Evolutionary conservation across 2,113 vertebrate genomes (phyloP).

Genomic region (Salvelinus sp.): DNA sequence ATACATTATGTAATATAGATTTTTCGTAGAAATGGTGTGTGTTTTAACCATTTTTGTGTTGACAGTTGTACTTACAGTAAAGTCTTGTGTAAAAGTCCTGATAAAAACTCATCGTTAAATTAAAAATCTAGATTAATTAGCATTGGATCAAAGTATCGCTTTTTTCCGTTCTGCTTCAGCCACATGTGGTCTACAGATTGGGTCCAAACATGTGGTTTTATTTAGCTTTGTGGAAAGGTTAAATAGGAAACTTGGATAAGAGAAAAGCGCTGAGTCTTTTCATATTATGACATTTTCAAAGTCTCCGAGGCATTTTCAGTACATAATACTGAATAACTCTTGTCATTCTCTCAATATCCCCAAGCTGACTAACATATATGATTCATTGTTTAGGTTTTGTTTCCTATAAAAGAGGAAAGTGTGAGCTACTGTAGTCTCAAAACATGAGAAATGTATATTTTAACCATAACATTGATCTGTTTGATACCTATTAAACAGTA

Average conservation of each 20-base stretch:
- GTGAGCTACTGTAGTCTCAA: conserved; percentile 31
- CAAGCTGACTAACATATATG: not conserved
- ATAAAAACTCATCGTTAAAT: conserved; percentile 41
- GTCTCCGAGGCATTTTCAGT: conserved; percentile 45
- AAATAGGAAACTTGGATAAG: conserved; percentile 72
- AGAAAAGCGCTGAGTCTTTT: conserved; percentile 55
- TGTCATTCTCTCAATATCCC: conserved; percentile 32
- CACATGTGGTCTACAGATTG: conserved; percentile 57
- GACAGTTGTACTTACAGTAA: conserved; percentile 22
- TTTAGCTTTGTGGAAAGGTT: conserved; percentile 75
- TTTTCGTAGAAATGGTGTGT: not conserved
- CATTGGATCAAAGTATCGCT: conserved; percentile 49
- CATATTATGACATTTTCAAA: conserved; percentile 52
- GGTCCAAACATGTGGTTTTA: conserved; percentile 71
- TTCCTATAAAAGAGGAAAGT: not conserved
- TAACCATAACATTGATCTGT: no score
- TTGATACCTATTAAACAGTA: no score
- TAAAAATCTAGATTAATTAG: conserved; percentile 56
- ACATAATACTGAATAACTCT: conserved; percentile 1
- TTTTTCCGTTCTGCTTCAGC: conserved; percentile 13
- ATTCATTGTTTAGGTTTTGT: no score
- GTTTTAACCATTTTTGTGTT: not conserved
- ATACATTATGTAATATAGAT: conserved; percentile 11
- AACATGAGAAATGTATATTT: no score
- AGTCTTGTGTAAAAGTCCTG: conserved; percentile 13